Percentiles rank a stretch among this genome's conserved stretches.
Evolutionary conservation across 92 coral and sea anemone genomes (phyloP).

Genomic region (Porites evermanni): DNA sequence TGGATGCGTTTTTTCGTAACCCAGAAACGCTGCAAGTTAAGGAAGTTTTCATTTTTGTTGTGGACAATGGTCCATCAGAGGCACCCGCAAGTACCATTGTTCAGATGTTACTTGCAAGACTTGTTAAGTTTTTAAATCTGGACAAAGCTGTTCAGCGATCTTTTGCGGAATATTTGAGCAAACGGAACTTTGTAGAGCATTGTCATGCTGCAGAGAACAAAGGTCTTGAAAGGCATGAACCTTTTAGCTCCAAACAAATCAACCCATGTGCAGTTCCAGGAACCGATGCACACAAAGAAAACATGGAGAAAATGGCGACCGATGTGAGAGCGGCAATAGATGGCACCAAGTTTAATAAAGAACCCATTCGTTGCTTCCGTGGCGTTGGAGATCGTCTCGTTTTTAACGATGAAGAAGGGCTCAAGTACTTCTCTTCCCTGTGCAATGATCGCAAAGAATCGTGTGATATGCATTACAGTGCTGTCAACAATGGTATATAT

Average conservation of each 20-base stretch:
- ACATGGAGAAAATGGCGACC: conserved; percentile 68
- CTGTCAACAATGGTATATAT: conserved; percentile 25
- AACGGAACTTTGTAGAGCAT: conserved; percentile 70
- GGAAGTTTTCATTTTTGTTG: conserved; percentile 50
- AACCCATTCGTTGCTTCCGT: conserved; percentile 42
- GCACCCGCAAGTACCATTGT: conserved; percentile 58
- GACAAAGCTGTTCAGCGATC: conserved; percentile 60
- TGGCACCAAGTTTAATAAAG: conserved; percentile 19
- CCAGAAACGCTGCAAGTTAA: conserved; percentile 55
- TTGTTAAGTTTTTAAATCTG: conserved; percentile 50
- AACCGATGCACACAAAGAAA: conserved; percentile 37
- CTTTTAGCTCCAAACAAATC: conserved; percentile 43
- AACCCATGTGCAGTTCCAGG: conserved; percentile 36
- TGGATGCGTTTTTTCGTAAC: conserved; percentile 61
- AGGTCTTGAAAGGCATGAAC: conserved; percentile 57
- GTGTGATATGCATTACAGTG: conserved; percentile 23
- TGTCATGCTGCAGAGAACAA: conserved; percentile 54
- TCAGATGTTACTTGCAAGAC: conserved; percentile 58
- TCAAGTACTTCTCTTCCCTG: conserved; percentile 53
- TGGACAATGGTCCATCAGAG: conserved; percentile 67
- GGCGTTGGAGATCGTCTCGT: conserved; percentile 56
- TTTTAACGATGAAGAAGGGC: conserved; percentile 56
- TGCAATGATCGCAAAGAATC: conserved; percentile 43
- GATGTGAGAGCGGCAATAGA: conserved; percentile 34
- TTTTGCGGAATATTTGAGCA: conserved; percentile 68